phyloP scores from a whole-genome alignment of 2,113 vertebrate genomes.

The Trichomycterus rosablanca region DNA sequence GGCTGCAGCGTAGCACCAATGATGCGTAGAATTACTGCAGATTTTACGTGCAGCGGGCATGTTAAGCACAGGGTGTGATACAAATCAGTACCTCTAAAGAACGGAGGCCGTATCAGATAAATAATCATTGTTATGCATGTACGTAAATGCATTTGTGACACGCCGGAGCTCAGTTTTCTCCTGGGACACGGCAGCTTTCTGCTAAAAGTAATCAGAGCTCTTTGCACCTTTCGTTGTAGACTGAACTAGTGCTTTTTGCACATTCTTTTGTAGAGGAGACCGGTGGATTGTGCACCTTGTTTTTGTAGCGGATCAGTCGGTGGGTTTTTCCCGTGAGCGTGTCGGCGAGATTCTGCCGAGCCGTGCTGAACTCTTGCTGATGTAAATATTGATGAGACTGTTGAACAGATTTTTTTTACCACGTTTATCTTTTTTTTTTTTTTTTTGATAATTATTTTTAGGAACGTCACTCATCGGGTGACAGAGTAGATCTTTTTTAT shows the following conservation, averaged over 20 bases:
- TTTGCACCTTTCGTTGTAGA: constrained; percentile 68
- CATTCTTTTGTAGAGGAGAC: constrained; percentile 55
- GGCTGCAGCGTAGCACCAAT: too few relatives aligned
- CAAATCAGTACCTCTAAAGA: too few relatives aligned
- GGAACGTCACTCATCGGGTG: constrained; percentile 18
- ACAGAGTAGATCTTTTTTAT: too few relatives aligned
- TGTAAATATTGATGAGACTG: constrained; percentile 64
- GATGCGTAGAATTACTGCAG: too few relatives aligned
- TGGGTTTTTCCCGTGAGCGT: constrained; percentile 26
- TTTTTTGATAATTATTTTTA: constrained; percentile 31
- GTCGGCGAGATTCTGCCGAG: not conserved
- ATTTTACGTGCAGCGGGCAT: too few relatives aligned
- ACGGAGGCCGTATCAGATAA: too few relatives aligned
- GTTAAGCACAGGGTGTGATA: too few relatives aligned
- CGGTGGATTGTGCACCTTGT: constrained; percentile 42
- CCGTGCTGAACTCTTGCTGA: constrained; percentile 38
- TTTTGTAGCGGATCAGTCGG: constrained; percentile 33
- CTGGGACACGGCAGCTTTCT: constrained; percentile 28
- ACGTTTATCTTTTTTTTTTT: constrained; percentile 55
- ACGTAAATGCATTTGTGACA: too few relatives aligned
- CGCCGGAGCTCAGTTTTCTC: constrained; percentile 1
- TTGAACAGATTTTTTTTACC: constrained; percentile 59
- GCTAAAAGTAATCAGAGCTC: constrained; percentile 47
- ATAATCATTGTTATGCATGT: too few relatives aligned
- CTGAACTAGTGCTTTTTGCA: constrained; percentile 66